These are phyloP conservation scores for Columba guinea DNA, from an alignment of 2,797 vertebrate genomes.

Conservation along the genomic window DNA sequence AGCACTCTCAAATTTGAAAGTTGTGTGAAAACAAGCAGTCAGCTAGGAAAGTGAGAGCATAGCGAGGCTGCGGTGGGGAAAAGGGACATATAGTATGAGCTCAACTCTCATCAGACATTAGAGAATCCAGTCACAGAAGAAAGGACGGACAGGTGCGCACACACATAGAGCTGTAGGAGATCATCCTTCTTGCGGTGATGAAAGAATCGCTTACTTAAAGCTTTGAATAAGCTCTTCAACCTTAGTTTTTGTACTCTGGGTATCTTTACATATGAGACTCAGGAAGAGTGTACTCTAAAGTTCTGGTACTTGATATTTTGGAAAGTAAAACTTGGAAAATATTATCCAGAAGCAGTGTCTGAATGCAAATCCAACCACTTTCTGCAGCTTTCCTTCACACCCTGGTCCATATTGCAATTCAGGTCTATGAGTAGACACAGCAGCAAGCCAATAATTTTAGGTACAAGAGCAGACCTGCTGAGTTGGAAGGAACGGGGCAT, in stretches of 20 bases:
- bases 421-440: background rate
- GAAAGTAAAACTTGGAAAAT: background rate
- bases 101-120: background rate
- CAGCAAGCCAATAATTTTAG: background rate
- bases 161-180: background rate
- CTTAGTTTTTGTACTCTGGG: background rate
- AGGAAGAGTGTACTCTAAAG: background rate
- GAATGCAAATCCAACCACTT: background rate
- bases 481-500: conserved; percentile 8
- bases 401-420: background rate
- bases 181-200: background rate
- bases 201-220: background rate
- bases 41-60: background rate
- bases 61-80: rapidly evolving
- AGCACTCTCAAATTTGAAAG: background rate
- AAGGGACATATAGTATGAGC: background rate
- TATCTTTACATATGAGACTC: background rate
- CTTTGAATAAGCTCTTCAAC: background rate
- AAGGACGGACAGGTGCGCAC: background rate
- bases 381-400: background rate
- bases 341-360: background rate
- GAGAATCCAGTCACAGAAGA: background rate
- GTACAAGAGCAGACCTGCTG: conserved; percentile 7
- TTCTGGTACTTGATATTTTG: background rate
- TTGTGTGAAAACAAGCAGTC: background rate